A percentile compares a stretch with the other conserved stretches of the same genome.
Conservation (phyloP, 2,888 invertebrate species). For the Beris chalybata region DNA sequence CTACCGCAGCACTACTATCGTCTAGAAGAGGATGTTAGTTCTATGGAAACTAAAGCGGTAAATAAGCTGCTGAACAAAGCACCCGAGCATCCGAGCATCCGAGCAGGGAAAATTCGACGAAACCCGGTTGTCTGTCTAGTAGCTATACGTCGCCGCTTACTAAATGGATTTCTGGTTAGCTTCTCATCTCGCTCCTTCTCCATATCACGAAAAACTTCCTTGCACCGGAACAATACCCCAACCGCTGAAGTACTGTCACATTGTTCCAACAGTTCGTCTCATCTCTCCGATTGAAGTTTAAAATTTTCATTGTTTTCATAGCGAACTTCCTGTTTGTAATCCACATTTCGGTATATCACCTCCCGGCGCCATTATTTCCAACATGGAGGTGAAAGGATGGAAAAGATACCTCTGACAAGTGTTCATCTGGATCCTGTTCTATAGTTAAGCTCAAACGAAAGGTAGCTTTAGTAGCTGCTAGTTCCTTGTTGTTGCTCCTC, state of each 20-base stretch:
- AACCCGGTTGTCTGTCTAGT: conserved; percentile 20
- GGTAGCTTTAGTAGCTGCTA: conserved; percentile 9
- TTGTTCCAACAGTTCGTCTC: conserved; percentile 7
- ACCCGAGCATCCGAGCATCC: neutral
- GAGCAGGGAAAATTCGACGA: neutral
- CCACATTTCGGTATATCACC: conserved; percentile 30
- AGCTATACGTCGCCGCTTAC: conserved; percentile 34
- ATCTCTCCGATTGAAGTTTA: conserved; percentile 36
- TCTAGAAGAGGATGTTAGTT: too few species aligned
- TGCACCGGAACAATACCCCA: conserved; percentile 13
- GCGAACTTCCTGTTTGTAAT: conserved; percentile 34
- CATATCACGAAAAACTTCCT: conserved; percentile 15
- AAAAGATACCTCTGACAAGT: conserved; percentile 1
- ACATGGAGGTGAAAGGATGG: too few species aligned
- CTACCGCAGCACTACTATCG: too few species aligned
- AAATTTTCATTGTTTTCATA: conserved; percentile 32
- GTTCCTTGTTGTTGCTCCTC: too few species aligned
- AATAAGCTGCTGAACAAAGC: neutral
- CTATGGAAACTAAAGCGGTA: too few species aligned
- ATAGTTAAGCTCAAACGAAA: conserved; percentile 4
- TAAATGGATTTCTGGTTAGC: conserved; percentile 25
- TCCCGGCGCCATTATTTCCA: too few species aligned
- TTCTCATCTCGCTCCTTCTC: conserved; percentile 16
- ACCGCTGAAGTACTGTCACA: neutral
- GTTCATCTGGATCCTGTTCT: conserved; percentile 23